Evolutionary conservation across 2,888 invertebrate species (phyloP), one percentile per base, ranked within the genome.

Genomic region (Tipula confusa): DNA sequence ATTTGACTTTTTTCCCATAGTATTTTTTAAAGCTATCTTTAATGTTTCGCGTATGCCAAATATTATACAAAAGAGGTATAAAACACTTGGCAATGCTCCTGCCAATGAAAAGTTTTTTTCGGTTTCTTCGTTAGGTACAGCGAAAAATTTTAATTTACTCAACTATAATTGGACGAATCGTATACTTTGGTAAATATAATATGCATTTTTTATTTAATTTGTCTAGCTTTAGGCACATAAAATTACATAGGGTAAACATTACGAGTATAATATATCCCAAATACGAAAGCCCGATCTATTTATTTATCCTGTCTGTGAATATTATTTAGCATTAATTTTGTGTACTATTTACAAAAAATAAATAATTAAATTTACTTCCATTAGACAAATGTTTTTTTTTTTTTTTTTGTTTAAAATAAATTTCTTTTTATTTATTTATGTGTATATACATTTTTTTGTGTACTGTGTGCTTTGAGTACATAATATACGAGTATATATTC

Each of bases 341-440:
- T 64, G 24, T 64, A 64, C 24, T 64, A 64, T 64, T 24, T 64
- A 24, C 64, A 64, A 64, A 64, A n/a, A 64, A 24, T 11, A 64
- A 64, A 64, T 64, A 64, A 64, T 64, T 64, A 64, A 64, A 64
- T 64, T 64, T 64, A 64, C 64, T 64, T 64, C 64, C 64, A 64
- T 64, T 64, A 64, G 64, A 64, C 64, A 64, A 64, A 64, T 64
- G 64, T 18, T 64, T 64, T 64, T 38, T 64, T 64, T 24, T 33
- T 33, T 33, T 9, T 33, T 33, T 33, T 9, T 33, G 11, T 33
- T 33, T 33, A 33, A 48, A 6, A 48, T 24, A 64, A 18, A 64
- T 64, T 64, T 64, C 24, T 64, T 64, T 64, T 64, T 43, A 15
- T 43, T 6, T 64, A 43, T 38, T 13, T 38, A 38, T n/a, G 1